Base-by-base conservation (phyloP, 2,113 vertebrate genomes). In the Isurus oxyrinchus region DNA sequence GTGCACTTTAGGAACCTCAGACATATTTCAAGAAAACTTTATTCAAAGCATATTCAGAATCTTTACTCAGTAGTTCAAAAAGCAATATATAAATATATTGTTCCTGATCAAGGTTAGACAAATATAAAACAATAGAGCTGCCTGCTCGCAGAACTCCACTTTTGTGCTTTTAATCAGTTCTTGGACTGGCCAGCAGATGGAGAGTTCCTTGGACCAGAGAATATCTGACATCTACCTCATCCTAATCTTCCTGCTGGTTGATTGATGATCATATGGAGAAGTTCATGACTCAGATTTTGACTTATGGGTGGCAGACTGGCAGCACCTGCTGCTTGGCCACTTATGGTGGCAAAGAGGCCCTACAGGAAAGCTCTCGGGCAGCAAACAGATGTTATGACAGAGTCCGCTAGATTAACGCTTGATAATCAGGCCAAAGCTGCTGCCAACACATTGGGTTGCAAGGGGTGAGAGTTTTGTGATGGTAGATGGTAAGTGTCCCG, bases 211-310 rank as follows among this genome's bases (percentile, higher is more conserved):
- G 79, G 90, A 96, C 59, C 61, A 97, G 96, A 96, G 88, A 96
- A 16, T 97, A 96, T 91, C 96, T 96, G 96, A 96, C 96, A 96
- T 96, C 96, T 69, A 88, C 96, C 97, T 97, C 96, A 96, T 97
- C 97, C 97, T n/a, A 79, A 1, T n/a, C 76, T 79, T 14, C 76
- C 35, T 79, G 35, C 35, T 13, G 35, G 76, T 14, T 79, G 76
- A 79, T 79, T 14, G 76, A 79, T 79, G 27, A 2, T 76, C 69
- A 76, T 8, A 76, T 76, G 27, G 63, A 16, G 63, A 66, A 8
- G 63, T 66, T 0, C 10, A 16, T 66, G 67, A 69, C 19, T 21
- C 63, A 19, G 63, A 66, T 66, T 66, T 66, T 66, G 63, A 66
- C 63, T 16, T 59, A 13, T 63, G 61, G 61, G 69, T 72, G 69